Conservation (phyloP, 2,888 invertebrate species). For the Nezara viridula region DNA sequence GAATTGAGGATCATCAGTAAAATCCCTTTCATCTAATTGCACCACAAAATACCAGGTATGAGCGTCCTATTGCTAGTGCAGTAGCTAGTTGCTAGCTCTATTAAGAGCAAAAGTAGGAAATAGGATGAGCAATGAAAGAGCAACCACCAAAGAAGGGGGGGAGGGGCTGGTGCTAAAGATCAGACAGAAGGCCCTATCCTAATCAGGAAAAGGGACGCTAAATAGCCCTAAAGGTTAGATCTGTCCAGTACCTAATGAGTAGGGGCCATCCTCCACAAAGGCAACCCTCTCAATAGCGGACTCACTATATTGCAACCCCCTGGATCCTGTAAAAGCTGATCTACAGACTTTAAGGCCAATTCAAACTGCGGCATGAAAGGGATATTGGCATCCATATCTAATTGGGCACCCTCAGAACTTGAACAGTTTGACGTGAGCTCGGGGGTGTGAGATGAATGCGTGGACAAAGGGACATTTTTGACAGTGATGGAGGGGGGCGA, state of each 20-base stretch:
- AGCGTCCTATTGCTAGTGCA: too few relatives aligned
- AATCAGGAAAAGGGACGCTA: constrained; percentile 13
- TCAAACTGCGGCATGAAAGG: not conserved
- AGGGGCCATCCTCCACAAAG: constrained; percentile 3
- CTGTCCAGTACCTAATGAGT: not conserved
- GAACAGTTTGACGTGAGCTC: not conserved
- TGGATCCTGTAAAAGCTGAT: not conserved
- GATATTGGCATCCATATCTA: not conserved
- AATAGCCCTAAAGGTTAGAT: constrained; percentile 12
- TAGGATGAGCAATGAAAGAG: not conserved
- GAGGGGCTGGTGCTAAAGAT: not conserved
- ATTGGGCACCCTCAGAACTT: not conserved
- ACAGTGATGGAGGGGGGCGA: constrained; percentile 12
- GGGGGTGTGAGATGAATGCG: not conserved
- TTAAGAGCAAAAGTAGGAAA: not conserved
- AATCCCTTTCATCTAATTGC: too few relatives aligned
- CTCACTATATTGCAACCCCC: not conserved
- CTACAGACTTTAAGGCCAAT: not conserved
- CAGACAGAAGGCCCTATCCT: not conserved
- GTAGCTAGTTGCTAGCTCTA: too few relatives aligned
- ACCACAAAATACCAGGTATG: too few relatives aligned
- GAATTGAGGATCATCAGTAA: too few relatives aligned
- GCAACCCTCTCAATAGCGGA: not conserved
- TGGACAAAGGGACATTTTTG: constrained; percentile 12
- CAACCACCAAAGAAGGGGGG: not conserved